phyloP scores from a whole-genome alignment of 2,113 vertebrate genomes.

The Ardeotis arabs region DNA sequence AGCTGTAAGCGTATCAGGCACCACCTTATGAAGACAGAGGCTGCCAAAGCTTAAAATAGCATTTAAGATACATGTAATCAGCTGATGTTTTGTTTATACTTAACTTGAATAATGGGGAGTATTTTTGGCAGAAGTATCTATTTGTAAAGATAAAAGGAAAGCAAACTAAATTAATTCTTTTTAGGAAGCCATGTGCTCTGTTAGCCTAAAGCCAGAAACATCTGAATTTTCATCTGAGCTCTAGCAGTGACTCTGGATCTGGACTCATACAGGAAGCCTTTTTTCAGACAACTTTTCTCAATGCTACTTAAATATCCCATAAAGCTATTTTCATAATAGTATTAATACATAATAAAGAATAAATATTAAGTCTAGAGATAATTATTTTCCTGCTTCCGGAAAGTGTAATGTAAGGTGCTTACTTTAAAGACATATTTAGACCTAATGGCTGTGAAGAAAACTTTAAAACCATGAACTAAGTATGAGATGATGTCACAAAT shows the following conservation, averaged over 20 bases:
- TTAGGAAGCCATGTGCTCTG: not conserved
- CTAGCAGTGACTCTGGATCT: not conserved
- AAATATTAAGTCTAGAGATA: not conserved
- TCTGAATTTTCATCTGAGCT: not conserved
- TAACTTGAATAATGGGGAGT: not conserved
- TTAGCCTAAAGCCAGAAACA: conserved; percentile 6
- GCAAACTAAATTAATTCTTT: conserved; percentile 9
- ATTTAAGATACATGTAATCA: not conserved
- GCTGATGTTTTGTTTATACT: not conserved
- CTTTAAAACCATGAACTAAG: not conserved
- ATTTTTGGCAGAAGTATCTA: conserved; percentile 10
- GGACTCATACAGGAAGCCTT: not conserved
- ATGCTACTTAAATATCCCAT: not conserved
- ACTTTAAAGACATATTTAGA: not conserved
- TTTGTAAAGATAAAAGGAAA: conserved; percentile 29
- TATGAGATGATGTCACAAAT: not conserved
- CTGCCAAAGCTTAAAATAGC: not conserved
- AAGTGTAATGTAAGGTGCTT: not conserved
- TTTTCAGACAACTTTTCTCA: not conserved
- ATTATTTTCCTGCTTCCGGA: not conserved
- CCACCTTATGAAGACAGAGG: not conserved
- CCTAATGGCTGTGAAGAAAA: not conserved
- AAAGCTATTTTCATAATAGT: not conserved
- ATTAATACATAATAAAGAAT: not conserved
- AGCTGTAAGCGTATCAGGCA: rapidly evolving